These are phyloP conservation scores for Oxygymnocypris stewartii DNA, from an alignment of 2,113 vertebrate genomes.

Conservation along the genomic window DNA sequence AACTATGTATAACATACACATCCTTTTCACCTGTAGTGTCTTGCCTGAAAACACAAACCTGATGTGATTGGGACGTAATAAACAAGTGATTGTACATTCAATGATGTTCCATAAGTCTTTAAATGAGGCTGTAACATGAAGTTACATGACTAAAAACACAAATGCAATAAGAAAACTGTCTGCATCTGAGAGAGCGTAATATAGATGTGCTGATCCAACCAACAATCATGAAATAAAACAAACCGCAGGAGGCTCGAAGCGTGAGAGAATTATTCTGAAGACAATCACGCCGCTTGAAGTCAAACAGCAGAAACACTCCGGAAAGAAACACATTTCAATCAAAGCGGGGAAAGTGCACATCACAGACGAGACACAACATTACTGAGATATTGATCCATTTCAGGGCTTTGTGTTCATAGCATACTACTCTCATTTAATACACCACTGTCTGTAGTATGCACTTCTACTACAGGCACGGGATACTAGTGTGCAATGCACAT, in stretches of 20 bases:
- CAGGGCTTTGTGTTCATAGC: background rate
- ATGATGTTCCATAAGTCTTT: background rate
- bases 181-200: background rate
- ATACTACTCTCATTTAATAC: background rate
- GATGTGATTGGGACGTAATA: background rate
- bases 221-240: background rate
- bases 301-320: background rate
- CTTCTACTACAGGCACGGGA: background rate
- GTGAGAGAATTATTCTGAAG: background rate
- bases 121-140: background rate
- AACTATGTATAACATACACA: too few species aligned
- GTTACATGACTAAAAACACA: background rate
- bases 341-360: background rate
- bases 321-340: background rate
- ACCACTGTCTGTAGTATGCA: background rate
- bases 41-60: background rate
- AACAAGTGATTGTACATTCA: background rate
- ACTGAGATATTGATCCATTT: background rate
- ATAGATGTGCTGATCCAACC: background rate
- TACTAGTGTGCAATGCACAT: too few species aligned
- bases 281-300: background rate
- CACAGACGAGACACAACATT: background rate
- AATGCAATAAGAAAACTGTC: background rate
- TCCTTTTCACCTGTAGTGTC: background rate
- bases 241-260: background rate